These are phyloP conservation scores for Anableps anableps DNA, from an alignment of 2,797 vertebrate species.

Conservation along the genomic window DNA sequence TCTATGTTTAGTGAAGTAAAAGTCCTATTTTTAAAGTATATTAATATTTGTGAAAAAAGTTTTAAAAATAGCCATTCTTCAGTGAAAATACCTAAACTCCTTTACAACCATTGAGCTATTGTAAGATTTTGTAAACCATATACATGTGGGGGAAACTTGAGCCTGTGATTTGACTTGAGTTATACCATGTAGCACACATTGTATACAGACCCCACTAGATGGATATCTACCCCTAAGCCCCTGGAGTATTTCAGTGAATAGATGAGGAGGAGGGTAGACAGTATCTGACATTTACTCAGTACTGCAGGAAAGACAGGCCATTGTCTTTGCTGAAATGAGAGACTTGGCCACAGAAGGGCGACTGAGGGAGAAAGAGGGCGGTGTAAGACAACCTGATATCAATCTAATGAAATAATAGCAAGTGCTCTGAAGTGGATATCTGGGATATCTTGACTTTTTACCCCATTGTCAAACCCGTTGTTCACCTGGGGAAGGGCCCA, in stretches of 20 bases:
- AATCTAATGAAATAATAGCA: constrained; percentile 89
- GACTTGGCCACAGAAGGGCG: constrained; percentile 66
- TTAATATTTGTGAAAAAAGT: not conserved
- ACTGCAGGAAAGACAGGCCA: constrained; percentile 71
- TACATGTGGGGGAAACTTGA: constrained; percentile 57
- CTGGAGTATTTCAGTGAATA: constrained; percentile 71
- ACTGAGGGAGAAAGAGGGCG: constrained; percentile 73
- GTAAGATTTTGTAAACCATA: constrained; percentile 49
- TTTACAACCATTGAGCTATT: constrained; percentile 19
- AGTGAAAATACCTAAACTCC: constrained; percentile 14
- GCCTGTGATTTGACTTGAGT: constrained; percentile 49
- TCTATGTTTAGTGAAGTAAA: constrained; percentile 14
- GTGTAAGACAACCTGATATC: constrained; percentile 84
- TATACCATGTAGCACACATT: constrained; percentile 63
- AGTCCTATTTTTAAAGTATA: not conserved
- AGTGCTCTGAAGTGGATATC: constrained; percentile 81
- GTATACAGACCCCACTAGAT: constrained; percentile 66
- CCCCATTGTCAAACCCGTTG: constrained; percentile 53
- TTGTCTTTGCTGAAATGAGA: constrained; percentile 80
- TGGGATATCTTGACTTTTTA: constrained; percentile 75
- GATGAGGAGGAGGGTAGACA: constrained; percentile 69
- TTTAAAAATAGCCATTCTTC: not conserved
- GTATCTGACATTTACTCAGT: constrained; percentile 78
- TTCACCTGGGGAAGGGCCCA: constrained; percentile 56
- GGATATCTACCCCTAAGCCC: constrained; percentile 66